Evolutionary conservation across 2,888 invertebrate genomes (phyloP), one percentile per base, ranked within the genome.

Genomic region (Heliconius erato): DNA sequence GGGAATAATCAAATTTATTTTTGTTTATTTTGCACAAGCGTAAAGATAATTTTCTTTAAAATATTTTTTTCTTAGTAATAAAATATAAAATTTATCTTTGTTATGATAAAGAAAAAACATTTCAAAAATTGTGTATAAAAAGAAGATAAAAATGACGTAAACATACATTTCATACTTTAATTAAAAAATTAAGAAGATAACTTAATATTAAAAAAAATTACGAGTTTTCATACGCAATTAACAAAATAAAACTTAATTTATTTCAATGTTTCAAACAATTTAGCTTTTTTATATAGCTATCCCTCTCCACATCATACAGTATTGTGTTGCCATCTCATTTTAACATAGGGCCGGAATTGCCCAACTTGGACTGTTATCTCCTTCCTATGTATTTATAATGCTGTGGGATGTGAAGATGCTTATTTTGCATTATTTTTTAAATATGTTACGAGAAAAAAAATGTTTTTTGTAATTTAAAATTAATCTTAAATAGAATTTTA

Each of bases 261-360:
- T 93, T 92, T 92, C 88, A 91, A 93, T 92, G 92, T 92, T 93
- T 93, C 88, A 89, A 90, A 90, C 89, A 92, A 92, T 91, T 91
- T 92, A 91, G 89, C 87, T 89, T 88, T 90, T 89, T 87, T 87
- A 79, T 83, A 72, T 84, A 79, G 89, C 87, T 83, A 23, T 79
- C 83, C 83, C 90, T 90, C 87, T 86, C 83, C 82, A 89, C 81
- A 86, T 83, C 77, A 74, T 86, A 84, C 79, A 84, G 80, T 74
- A 83, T 74, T 82, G 84, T 91, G 84, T 82, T 83, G 85, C 88
- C 85, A 84, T 93, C 92, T 88, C 90, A 85, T 87, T 94, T 88
- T 86, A 84, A 87, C 91, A 85, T 87, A 86, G 85, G 88, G 85
- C 83, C 87, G 84, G 87, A 88, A 92, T 91, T 92, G 90, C 90